phyloP scores from a whole-genome alignment of 2,113 vertebrate species.

The Ptychochromis oligacanthus region DNA sequence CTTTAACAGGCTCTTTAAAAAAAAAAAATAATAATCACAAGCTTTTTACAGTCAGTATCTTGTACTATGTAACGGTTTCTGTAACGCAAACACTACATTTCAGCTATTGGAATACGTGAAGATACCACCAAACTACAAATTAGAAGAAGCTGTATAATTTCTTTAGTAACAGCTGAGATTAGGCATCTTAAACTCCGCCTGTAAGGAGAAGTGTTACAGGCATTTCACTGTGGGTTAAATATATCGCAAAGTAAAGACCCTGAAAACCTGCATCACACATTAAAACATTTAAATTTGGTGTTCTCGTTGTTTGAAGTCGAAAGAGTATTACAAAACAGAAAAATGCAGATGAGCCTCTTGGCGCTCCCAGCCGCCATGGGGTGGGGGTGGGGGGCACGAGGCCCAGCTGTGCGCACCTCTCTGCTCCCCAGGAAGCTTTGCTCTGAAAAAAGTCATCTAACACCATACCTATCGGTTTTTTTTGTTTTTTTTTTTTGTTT shows the following conservation, averaged over 20 bases:
- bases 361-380: background rate
- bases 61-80: background rate
- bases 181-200: background rate
- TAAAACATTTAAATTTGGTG: background rate
- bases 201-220: background rate
- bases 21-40: too few species aligned
- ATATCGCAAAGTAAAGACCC: background rate
- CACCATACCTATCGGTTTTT: background rate
- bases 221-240: background rate
- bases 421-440: slow-evolving; percentile 1
- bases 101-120: background rate
- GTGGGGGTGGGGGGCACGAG: slow-evolving; percentile 3
- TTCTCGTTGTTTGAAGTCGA: background rate
- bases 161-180: background rate
- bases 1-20: too few species aligned
- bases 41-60: background rate
- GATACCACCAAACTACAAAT: background rate
- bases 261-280: background rate
- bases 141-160: background rate
- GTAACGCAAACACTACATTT: background rate
- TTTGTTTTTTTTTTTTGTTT: background rate
- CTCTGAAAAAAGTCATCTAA: background rate
- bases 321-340: background rate
- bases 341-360: background rate
- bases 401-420: slow-evolving; percentile 1